phyloP scores from a whole-genome alignment of 2,888 invertebrate genomes.

The Cryptus armator region DNA sequence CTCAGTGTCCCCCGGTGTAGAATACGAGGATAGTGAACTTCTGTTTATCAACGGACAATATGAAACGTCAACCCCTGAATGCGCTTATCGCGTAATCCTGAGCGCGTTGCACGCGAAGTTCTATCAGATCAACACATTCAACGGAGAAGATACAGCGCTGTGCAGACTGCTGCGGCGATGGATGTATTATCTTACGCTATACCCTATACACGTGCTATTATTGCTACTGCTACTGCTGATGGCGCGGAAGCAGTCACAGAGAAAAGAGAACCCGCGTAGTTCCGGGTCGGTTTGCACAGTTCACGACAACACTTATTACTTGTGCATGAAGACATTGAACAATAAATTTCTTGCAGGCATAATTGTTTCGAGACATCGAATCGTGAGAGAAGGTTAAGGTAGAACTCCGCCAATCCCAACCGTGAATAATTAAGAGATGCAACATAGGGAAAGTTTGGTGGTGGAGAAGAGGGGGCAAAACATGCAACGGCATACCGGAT shows the following conservation, averaged over 20 bases:
- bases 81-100: constrained; percentile 26
- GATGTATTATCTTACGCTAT: constrained; percentile 35
- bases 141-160: constrained; percentile 10
- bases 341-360: neutral
- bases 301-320: neutral
- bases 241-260: neutral
- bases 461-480: neutral
- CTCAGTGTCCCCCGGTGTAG: constrained; percentile 10
- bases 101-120: constrained; percentile 4
- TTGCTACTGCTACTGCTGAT: neutral
- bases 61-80: constrained; percentile 55
- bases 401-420: constrained; percentile 1
- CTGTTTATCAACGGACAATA: neutral
- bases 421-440: constrained; percentile 37
- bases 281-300: neutral
- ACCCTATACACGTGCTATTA: neutral
- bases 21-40: constrained; percentile 57
- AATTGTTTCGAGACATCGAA: constrained; percentile 3
- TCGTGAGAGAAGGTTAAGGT: neutral
- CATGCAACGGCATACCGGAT: constrained; percentile 13
- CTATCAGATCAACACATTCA: neutral
- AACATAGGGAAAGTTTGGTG: constrained; percentile 26
- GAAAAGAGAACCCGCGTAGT: neutral
- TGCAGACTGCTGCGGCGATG: constrained; percentile 21
- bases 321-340: neutral